These are phyloP conservation scores for Stenolophus ochropezus DNA, from an alignment of 2,888 invertebrate species.

Conservation along the genomic window DNA sequence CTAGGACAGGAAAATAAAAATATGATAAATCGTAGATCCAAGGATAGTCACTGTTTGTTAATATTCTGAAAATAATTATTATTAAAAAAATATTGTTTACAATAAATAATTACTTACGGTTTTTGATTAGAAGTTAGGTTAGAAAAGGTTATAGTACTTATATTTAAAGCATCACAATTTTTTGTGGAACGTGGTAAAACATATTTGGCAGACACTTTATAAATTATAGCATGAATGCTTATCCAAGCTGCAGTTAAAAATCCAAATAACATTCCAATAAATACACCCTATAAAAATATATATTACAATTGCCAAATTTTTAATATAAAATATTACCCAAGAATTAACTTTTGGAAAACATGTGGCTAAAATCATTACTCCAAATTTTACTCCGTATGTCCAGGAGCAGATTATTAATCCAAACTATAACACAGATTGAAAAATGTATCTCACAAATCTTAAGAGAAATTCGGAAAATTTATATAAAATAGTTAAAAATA, in stretches of 20 bases:
- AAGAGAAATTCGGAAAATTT: background rate
- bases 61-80: no score
- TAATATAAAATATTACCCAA: background rate
- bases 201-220: background rate
- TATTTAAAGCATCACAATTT: background rate
- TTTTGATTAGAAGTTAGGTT: no score
- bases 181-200: background rate
- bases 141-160: background rate
- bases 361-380: background rate
- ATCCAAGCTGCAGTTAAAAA: background rate
- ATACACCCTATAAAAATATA: background rate
- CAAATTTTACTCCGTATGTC: slow-evolving; percentile 13
- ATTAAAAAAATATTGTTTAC: no score
- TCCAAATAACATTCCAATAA: background rate
- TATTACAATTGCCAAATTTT: background rate
- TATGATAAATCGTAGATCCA: no score
- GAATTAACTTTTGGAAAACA: background rate
- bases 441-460: background rate
- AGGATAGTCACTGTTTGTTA: no score
- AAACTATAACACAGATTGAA: background rate
- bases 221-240: background rate
- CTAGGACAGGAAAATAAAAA: no score
- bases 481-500: background rate
- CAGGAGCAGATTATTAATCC: background rate
- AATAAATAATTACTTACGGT: no score